Percentiles rank a stretch among this genome's conserved stretches.
Conservation (phyloP, 2,113 vertebrate genomes). For the Capra hircus region DNA sequence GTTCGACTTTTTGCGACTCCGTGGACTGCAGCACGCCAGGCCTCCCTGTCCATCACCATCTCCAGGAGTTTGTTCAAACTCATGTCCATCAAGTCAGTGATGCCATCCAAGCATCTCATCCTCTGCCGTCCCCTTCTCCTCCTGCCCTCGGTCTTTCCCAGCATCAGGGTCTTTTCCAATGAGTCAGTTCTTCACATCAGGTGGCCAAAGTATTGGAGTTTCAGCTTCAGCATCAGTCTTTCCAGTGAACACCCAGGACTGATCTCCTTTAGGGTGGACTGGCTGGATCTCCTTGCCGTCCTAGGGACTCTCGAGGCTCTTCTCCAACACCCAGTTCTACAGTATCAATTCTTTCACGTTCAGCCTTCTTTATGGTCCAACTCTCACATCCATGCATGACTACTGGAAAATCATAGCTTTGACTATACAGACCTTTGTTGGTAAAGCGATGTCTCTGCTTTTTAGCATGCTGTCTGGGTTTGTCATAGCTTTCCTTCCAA, state of each 20-base stretch:
- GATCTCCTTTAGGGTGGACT: not conserved
- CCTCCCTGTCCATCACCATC: not conserved
- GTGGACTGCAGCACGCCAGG: not conserved
- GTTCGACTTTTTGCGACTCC: not conserved
- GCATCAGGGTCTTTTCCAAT: not conserved
- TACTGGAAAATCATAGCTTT: not conserved
- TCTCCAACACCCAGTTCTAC: not conserved
- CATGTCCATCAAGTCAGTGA: not conserved
- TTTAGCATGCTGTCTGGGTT: not conserved
- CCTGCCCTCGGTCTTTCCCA: not conserved
- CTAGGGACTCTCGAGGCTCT: not conserved
- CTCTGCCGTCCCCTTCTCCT: not conserved
- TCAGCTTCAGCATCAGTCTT: not conserved
- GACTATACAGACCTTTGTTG: not conserved
- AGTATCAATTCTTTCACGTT: not conserved
- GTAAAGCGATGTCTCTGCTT: not conserved
- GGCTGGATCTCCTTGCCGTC: not conserved
- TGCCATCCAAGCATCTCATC: not conserved
- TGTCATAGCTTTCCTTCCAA: not conserved
- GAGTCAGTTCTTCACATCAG: not conserved
- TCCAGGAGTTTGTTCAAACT: not conserved
- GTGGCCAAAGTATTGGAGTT: not conserved
- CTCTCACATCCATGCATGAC: not conserved
- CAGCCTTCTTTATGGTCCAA: not conserved
- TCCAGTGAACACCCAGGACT: not conserved